These are phyloP conservation scores for Helarctos malayanus DNA, from an alignment of 2,797 vertebrate species.

Conservation along the genomic window DNA sequence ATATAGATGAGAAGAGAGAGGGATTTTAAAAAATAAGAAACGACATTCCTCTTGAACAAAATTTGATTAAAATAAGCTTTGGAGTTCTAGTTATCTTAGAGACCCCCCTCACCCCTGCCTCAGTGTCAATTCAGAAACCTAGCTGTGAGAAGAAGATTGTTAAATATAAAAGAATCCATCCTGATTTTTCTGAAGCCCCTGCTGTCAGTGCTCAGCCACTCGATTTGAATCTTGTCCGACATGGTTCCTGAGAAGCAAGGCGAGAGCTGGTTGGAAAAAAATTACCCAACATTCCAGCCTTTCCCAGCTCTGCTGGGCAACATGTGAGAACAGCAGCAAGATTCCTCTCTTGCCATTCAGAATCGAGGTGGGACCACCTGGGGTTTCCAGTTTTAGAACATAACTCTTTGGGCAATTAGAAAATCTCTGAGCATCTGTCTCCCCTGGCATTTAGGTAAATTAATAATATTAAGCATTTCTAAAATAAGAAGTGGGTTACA, in stretches of 20 bases:
- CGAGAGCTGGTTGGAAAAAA: neutral
- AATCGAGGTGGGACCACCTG: constrained; percentile 83
- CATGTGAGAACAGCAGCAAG: constrained; percentile 44
- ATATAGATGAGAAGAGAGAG: neutral
- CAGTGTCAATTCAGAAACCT: constrained; percentile 66
- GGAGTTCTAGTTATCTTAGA: constrained; percentile 53
- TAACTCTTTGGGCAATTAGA: constrained; percentile 85
- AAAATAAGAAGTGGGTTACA: constrained; percentile 90
- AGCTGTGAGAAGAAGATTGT: constrained; percentile 23
- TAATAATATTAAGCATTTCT: constrained; percentile 88
- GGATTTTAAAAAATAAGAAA: constrained; percentile 39
- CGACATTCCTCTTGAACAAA: neutral
- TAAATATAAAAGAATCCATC: constrained; percentile 50
- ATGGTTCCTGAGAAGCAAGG: constrained; percentile 26
- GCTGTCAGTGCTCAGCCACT: constrained; percentile 41
- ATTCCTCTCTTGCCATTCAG: constrained; percentile 66
- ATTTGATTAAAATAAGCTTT: constrained; percentile 61
- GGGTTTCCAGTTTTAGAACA: constrained; percentile 88
- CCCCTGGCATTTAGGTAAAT: constrained; percentile 89
- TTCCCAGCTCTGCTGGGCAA: neutral
- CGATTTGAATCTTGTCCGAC: constrained; percentile 31
- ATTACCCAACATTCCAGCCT: constrained; percentile 37
- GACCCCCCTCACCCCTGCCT: neutral
- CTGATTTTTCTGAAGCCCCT: constrained; percentile 32
- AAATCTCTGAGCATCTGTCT: constrained; percentile 83